Conservation (phyloP, 2,888 invertebrate genomes). For the Cryptocheilus praepositus region DNA sequence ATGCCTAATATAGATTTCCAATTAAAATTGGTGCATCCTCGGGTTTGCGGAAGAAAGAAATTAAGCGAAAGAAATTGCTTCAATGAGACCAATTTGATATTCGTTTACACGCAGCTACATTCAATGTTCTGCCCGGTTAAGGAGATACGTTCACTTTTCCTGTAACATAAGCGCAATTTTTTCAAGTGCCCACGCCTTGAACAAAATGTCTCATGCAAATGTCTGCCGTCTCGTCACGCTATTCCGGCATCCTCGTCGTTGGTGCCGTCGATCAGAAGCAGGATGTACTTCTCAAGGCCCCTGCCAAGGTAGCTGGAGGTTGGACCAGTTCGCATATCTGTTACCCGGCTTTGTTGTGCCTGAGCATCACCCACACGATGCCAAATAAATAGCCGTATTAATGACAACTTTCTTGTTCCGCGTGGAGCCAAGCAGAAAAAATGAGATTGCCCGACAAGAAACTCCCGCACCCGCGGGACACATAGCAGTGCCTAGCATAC, state of each 20-base stretch:
- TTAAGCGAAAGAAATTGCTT: too few species aligned
- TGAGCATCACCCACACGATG: not conserved
- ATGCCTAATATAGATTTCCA: too few species aligned
- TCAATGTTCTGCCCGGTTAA: too few species aligned
- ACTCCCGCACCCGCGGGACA: too few species aligned
- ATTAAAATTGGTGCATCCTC: too few species aligned
- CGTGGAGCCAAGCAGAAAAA: not conserved
- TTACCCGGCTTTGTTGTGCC: conserved; percentile 5
- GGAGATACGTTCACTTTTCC: too few species aligned
- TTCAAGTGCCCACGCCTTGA: not conserved
- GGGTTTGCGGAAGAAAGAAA: too few species aligned
- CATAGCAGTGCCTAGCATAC: too few species aligned
- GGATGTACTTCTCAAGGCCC: conserved; percentile 28
- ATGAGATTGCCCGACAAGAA: not conserved
- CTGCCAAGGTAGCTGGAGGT: conserved; percentile 14
- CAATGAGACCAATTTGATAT: too few species aligned
- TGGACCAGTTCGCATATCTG: conserved; percentile 15
- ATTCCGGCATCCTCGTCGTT: not conserved
- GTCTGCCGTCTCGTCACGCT: not conserved
- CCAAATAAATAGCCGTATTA: not conserved
- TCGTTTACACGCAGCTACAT: too few species aligned
- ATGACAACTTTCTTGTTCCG: not conserved
- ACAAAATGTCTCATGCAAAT: not conserved
- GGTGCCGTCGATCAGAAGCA: conserved; percentile 23
- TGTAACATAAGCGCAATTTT: not conserved